phyloP scores from a whole-genome alignment of 2,888 invertebrate genomes.

The Schrankia costaestrigalis region DNA sequence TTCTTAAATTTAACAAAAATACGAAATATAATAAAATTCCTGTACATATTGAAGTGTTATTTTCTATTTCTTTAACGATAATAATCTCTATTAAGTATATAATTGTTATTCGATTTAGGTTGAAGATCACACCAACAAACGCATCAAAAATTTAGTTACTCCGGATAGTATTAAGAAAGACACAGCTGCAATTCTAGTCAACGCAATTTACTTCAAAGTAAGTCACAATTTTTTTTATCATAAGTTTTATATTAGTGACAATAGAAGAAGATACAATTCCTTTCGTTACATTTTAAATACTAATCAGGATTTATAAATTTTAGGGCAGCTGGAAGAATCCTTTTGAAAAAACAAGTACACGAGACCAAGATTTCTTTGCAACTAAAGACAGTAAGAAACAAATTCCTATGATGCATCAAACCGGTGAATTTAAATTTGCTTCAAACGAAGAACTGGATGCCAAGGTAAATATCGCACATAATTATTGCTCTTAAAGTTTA shows the following conservation, averaged over 20 bases:
- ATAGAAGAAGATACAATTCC: too few relatives aligned
- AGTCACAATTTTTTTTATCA: too few relatives aligned
- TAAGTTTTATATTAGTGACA: too few relatives aligned
- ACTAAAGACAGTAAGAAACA: constrained; percentile 74
- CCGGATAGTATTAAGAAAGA: constrained; percentile 63
- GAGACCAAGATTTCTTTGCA: constrained; percentile 82
- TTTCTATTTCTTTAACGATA: too few relatives aligned
- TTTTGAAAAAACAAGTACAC: constrained; percentile 81
- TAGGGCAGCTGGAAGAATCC: constrained; percentile 84
- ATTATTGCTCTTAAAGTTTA: too few relatives aligned
- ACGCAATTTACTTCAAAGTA: constrained; percentile 92
- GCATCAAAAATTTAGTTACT: constrained; percentile 80
- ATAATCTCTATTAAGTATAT: too few relatives aligned
- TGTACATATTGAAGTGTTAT: too few relatives aligned
- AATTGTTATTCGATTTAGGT: constrained; percentile 57
- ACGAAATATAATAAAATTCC: too few relatives aligned
- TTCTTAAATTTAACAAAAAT: too few relatives aligned
- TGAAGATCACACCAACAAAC: constrained; percentile 63
- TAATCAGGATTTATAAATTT: neutral
- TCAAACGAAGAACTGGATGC: constrained; percentile 55
- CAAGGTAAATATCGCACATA: constrained; percentile 49
- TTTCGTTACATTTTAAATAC: too few relatives aligned
- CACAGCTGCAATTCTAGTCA: constrained; percentile 87
- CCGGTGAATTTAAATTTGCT: constrained; percentile 62
- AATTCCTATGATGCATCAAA: constrained; percentile 85